A percentile compares a stretch with the other conserved stretches of the same genome.
Evolutionary conservation across 1,140 invertebrate genomes (phyloP).

Genomic region (Drosophila guanche): DNA sequence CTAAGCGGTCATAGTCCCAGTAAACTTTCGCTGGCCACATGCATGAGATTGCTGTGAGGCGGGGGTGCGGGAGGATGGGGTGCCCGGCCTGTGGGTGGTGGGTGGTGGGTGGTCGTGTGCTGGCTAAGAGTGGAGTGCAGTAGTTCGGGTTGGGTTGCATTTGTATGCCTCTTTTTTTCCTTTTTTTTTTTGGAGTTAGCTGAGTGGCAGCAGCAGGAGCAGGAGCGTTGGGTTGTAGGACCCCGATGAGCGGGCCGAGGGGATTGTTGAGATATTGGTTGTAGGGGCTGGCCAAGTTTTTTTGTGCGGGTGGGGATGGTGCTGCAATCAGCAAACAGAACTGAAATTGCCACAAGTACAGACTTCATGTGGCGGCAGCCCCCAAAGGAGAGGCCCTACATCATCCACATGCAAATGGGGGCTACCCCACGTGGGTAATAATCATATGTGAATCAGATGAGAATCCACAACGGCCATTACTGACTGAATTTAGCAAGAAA

Average conservation of each 20-base stretch:
- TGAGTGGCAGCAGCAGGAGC: too few relatives aligned
- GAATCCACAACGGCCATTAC: too few relatives aligned
- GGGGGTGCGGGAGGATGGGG: slow-evolving; percentile 20
- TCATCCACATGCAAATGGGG: slow-evolving; percentile 11
- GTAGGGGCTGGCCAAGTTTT: too few relatives aligned
- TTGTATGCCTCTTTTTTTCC: too few relatives aligned
- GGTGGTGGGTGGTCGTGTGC: neutral
- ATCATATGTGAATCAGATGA: slow-evolving; percentile 4
- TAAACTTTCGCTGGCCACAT: slow-evolving; percentile 75
- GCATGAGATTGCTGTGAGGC: slow-evolving; percentile 5
- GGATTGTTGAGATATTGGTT: too few relatives aligned
- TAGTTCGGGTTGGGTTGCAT: too few relatives aligned
- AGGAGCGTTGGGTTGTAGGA: too few relatives aligned
- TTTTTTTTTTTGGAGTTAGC: too few relatives aligned
- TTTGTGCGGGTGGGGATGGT: slow-evolving; percentile 2
- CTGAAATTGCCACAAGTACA: slow-evolving; percentile 46
- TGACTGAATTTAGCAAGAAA: too few relatives aligned
- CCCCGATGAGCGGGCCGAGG: too few relatives aligned
- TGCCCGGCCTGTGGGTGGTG: slow-evolving; percentile 2
- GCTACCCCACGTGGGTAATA: slow-evolving; percentile 32
- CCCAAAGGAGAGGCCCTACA: slow-evolving; percentile 18
- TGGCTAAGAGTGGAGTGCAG: too few relatives aligned
- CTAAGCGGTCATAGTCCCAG: slow-evolving; percentile 83
- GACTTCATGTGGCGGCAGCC: slow-evolving; percentile 32
- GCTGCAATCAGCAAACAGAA: slow-evolving; percentile 37